phyloP scores from a whole-genome alignment of 53 echinoderm and acorn worm genomes.

The Holothuria leucospilota region DNA sequence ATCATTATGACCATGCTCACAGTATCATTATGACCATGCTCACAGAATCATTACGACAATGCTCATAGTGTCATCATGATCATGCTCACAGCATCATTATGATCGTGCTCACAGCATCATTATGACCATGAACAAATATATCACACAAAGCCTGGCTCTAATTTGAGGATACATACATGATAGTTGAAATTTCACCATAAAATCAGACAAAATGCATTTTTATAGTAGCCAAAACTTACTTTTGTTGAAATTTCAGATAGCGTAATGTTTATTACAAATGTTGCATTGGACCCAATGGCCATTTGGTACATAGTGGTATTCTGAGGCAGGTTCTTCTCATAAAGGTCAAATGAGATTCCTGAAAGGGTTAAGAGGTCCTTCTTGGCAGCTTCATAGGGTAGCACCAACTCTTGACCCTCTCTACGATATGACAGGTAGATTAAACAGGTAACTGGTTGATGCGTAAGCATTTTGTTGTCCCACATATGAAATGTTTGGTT shows the following conservation, averaged over 20 bases:
- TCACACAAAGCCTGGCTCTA: too few species aligned
- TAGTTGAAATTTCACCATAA: too few species aligned
- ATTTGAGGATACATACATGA: too few species aligned
- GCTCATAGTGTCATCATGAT: too few species aligned
- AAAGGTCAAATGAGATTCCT: constrained; percentile 59
- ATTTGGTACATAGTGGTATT: constrained; percentile 62
- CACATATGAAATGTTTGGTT: constrained; percentile 80
- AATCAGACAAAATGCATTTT: too few species aligned
- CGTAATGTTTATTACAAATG: constrained; percentile 73
- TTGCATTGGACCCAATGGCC: constrained; percentile 77
- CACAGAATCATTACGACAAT: too few species aligned
- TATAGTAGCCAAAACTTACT: constrained; percentile 20
- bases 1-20: too few species aligned
- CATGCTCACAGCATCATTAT: too few species aligned
- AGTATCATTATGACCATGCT: too few species aligned
- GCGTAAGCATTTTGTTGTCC: constrained; percentile 76
- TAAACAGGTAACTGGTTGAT: constrained; percentile 65
- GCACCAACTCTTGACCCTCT: constrained; percentile 55
- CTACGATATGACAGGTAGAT: constrained; percentile 72
- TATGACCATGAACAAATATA: too few species aligned
- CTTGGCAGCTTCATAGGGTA: constrained; percentile 71
- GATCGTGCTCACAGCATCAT: too few species aligned
- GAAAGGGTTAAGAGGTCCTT: constrained; percentile 59
- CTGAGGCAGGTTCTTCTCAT: constrained; percentile 50
- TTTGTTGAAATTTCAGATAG: constrained; percentile 71